Base-by-base conservation (phyloP, 2,113 vertebrate genomes). In the Centropristis striata region DNA sequence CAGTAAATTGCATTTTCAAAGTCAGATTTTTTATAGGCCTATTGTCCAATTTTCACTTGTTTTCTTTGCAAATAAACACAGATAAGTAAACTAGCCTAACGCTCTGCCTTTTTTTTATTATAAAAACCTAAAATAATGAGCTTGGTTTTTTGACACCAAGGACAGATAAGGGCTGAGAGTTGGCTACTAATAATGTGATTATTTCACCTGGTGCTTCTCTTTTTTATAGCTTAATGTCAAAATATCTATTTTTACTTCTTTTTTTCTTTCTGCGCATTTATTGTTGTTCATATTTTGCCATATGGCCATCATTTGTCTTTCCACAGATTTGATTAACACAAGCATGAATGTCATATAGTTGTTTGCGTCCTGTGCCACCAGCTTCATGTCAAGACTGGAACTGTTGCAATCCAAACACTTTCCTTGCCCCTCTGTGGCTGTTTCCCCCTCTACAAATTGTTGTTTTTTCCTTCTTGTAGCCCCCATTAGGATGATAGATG, bases 401-500 rank as follows among this genome's bases (percentile, higher is more conserved):
- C 8, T 80, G 51, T 44, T 39, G 49, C 80, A 63, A 83, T 80
- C 87, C 84, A 83, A 84, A 83, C 75, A 67, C 65, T 91, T 73
- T 69, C 73, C 44, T 67, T 57, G 87, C 67, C 77, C 83, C 84
- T 88, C 83, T 74, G 71, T 28, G 78, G 73, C 64, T 55, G 37
- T 67, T 79, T 82, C 81, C 75, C 76, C 65, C 67, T 79, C 68
- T 75, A 73, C 82, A 86, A 91, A 88, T 86, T 87, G 86, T 87
- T 83, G 84, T 78, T 88, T 82, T 81, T 80, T 60, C 71, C 71
- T 70, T 64, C 74, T 74, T 76, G 80, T 81, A 84, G 89, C 79
- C 71, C 77, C 84, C 86, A 92, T 93, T 93, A 93, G 84, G 91
- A 92, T 92, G 91, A 93, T 87, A 86, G 86, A 94, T 94, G 91